Evolutionary conservation across 2,797 vertebrate genomes (phyloP).

Genomic region (Myotis findleyi): DNA sequence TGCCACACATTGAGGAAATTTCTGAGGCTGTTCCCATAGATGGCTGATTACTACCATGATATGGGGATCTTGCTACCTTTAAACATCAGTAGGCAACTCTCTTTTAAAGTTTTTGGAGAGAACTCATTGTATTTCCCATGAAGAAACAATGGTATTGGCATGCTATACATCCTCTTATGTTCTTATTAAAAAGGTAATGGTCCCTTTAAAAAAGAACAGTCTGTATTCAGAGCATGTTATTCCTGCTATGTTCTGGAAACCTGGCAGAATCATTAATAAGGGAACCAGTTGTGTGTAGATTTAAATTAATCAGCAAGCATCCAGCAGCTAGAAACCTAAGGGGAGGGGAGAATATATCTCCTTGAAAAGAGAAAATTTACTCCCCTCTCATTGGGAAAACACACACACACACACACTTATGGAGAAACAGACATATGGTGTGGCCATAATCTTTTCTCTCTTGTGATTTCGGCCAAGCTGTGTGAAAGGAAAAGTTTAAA

Average conservation of each 20-base stretch:
- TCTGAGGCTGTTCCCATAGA: not conserved
- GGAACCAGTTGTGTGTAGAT: constrained; percentile 78
- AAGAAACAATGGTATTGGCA: not conserved
- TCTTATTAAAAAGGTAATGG: constrained; percentile 30
- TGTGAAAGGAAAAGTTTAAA: constrained; percentile 53
- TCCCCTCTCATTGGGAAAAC: constrained; percentile 70
- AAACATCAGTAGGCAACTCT: not conserved
- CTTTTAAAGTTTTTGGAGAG: not conserved
- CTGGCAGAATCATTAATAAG: constrained; percentile 81
- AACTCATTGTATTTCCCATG: not conserved
- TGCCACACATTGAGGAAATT: not conserved
- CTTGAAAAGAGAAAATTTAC: constrained; percentile 74
- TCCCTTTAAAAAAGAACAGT: constrained; percentile 67
- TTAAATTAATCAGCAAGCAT: constrained; percentile 82
- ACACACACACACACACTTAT: not conserved
- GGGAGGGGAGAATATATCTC: constrained; percentile 74
- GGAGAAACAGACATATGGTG: constrained; percentile 53
- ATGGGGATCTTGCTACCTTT: not conserved
- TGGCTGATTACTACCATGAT: not conserved
- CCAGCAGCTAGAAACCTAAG: constrained; percentile 72
- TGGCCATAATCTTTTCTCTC: constrained; percentile 60
- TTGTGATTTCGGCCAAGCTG: constrained; percentile 58
- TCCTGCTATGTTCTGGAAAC: constrained; percentile 73
- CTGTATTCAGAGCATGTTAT: constrained; percentile 68
- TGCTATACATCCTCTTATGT: not conserved